Evolutionary conservation across 2,797 vertebrate genomes (phyloP), one percentile per base, ranked within the genome.

Genomic region (Leptodactylus fallax): DNA sequence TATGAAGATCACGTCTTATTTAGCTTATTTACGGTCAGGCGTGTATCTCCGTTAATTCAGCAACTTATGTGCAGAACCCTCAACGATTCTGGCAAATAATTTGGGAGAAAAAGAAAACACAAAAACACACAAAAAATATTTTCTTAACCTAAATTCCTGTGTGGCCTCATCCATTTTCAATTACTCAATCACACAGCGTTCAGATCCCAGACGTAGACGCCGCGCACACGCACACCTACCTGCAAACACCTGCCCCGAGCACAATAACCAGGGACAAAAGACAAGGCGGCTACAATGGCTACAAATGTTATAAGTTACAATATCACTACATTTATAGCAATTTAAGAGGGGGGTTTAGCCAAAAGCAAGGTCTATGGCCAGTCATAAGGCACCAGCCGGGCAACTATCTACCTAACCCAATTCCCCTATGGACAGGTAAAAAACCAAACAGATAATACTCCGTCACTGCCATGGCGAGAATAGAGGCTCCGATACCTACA

Each of bases 151-250:
- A 21, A 55, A 36, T 78, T 79, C 49, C 76, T 67, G 47, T 56
- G 76, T 79, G 61, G 85, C 79, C 84, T 85, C 16, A 63, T 78
- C 58, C n/a, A 60, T 23, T 79, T 56, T 36, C 23, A 79, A 69
- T 21, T 49, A 79, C 27, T 86, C 13, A 9, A 71, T 58, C 19
- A 49, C 0, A 7, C 23, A n/a, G 9, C 65, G 27, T 45, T 17
- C 67, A n/a, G 51, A 25, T 11, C 27, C 19, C 69, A 84, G 51
- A 58, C 60, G 53, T 58, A 74, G 36, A 55, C 1, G 21, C 10
- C 21, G 58, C 27, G 3, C 27, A 21, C 78, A 58, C 69, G 47
- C 82, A 53, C 71, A 74, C 69, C 67, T 69, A 65, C 17, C 63
- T 36, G 36, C 36, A 36, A 36, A 36, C 36, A 36, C 36, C 36